Evolutionary conservation across 1,140 invertebrate species (phyloP).

Genomic region (Tenebrio molitor): DNA sequence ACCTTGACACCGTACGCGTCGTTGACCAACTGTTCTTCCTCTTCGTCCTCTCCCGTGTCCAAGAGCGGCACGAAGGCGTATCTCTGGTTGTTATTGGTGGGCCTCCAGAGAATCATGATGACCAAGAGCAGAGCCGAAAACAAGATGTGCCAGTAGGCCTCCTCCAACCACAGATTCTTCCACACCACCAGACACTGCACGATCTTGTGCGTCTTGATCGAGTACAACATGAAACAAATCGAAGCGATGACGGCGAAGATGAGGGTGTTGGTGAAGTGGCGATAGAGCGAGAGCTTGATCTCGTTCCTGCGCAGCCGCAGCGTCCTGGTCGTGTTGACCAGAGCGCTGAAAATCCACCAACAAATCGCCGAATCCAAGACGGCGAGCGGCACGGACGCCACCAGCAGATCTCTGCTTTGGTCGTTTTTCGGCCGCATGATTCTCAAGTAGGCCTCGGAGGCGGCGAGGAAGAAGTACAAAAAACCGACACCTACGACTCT

Average conservation of each 20-base stretch:
- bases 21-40: constrained; percentile 86
- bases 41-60: constrained; percentile 87
- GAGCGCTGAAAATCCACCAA: constrained; percentile 90
- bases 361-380: constrained; percentile 80
- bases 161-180: constrained; percentile 93
- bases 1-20: constrained; percentile 89
- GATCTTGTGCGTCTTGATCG: constrained; percentile 75
- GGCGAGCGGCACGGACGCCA: constrained; percentile 82
- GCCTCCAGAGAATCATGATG: constrained; percentile 95
- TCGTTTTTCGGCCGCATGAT: constrained; percentile 78
- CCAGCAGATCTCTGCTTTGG: constrained; percentile 75
- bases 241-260: constrained; percentile 91
- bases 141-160: constrained; percentile 94
- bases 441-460: constrained; percentile 85
- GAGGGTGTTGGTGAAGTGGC: constrained; percentile 94
- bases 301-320: constrained; percentile 87
- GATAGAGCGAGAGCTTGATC: constrained; percentile 91
- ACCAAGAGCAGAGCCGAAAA: constrained; percentile 90
- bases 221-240: constrained; percentile 93
- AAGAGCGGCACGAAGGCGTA: constrained; percentile 94
- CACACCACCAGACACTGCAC: constrained; percentile 73
- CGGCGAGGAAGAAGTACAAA: constrained; percentile 87
- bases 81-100: constrained; percentile 94
- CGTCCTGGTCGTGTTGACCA: constrained; percentile 90
- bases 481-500: constrained; percentile 86